Evolutionary conservation across 2,888 invertebrate genomes (phyloP), one percentile per base, ranked within the genome.

Genomic region (Hyles lineata): DNA sequence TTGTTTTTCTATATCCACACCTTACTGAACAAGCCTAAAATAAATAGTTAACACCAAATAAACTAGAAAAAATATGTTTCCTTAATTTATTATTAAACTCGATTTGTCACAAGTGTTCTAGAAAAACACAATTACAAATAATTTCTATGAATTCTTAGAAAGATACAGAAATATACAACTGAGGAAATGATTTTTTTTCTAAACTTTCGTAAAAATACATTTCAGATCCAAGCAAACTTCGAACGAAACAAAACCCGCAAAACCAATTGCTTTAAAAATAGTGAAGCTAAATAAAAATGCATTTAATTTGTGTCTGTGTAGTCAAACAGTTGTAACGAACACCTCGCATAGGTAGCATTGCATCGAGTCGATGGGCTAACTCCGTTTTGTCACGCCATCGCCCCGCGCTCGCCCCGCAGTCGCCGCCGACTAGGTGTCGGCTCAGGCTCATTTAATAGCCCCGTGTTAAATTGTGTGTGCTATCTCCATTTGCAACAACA

Each of bases 391-490:
- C 93, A 93, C 93, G 93, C 92, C 84, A 91, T 80, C 81, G 15
- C 50, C 21, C 63, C 63, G 35, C 50, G 7, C 50, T 50, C 23
- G 43, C 50, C 2, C 50, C 62, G 35, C 62, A 19, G 55, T 6
- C 55, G 17, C 55, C 55, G n/a, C 32, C 76, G 70, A 35, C 75
- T 72, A 73, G 81, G 82, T 86, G 86, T 85, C 85, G 82, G 85
- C 79, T 78, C 67, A 61, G 61, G 78, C 76, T 77, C 77, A 77
- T 77, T 78, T 86, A 86, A 87, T 86, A 85, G 83, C 79, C 78
- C 82, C 83, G 85, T 88, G 89, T 88, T 91, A 89, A 91, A 91
- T 90, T 90, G 90, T 90, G 87, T 89, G 87, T 88, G 85, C 86
- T 89, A 90, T 91, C 91, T 91, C 85, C 85, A 90, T 91, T 90